A percentile compares a stretch with the other conserved stretches of the same genome.
These are phyloP conservation scores for Hydrocynus forskahlii DNA, from an alignment of 2,797 vertebrate species.

Conservation along the genomic window DNA sequence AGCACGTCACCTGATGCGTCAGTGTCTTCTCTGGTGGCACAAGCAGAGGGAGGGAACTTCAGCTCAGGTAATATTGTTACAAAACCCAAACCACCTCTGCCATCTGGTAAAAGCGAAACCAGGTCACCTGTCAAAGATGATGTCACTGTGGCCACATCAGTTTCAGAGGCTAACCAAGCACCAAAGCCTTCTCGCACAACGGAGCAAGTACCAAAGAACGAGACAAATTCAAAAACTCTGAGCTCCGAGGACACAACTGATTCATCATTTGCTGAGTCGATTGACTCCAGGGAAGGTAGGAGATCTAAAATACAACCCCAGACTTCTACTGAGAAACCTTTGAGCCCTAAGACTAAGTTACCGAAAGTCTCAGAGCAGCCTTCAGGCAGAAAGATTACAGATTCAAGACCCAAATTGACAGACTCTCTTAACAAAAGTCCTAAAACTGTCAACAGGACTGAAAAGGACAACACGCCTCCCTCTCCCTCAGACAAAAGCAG, in stretches of 20 bases:
- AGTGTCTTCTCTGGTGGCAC: constrained; percentile 44
- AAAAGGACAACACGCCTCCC: constrained; percentile 38
- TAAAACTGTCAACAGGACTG: constrained; percentile 47
- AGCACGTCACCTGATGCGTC: constrained; percentile 55
- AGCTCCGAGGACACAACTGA: constrained; percentile 40
- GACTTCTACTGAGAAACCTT: constrained; percentile 49
- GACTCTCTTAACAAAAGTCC: constrained; percentile 53
- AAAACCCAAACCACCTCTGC: constrained; percentile 34
- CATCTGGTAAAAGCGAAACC: constrained; percentile 44
- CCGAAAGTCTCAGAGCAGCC: constrained; percentile 54
- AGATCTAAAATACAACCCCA: constrained; percentile 58
- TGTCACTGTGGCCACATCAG: not conserved
- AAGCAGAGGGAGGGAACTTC: constrained; percentile 63
- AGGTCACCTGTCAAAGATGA: constrained; percentile 27
- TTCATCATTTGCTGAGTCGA: constrained; percentile 26
- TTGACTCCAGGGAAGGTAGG: constrained; percentile 41
- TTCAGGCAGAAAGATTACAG: constrained; percentile 58
- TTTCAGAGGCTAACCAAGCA: constrained; percentile 16
- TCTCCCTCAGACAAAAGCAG: constrained; percentile 44
- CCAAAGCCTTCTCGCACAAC: constrained; percentile 32
- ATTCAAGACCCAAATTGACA: constrained; percentile 49
- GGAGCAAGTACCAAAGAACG: constrained; percentile 58
- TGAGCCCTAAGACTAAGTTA: constrained; percentile 63
- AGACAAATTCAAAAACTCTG: constrained; percentile 45
- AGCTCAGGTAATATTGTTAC: constrained; percentile 43